Evolutionary conservation across 2,113 vertebrate genomes (phyloP), one percentile per base, ranked within the genome.

Genomic region (Marmota flaviventris): DNA sequence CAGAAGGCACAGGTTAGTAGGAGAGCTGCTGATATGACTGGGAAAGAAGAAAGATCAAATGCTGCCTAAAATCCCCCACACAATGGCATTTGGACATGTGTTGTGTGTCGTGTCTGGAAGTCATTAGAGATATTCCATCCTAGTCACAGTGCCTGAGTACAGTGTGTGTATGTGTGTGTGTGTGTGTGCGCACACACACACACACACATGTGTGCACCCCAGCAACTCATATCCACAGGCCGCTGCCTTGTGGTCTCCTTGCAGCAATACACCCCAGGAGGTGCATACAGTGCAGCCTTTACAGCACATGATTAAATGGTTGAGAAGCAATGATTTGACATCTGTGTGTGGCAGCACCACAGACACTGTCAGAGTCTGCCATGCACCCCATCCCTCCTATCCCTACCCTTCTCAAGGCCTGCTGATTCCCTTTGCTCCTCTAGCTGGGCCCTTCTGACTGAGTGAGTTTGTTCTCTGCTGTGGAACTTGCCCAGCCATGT

Each of bases 11-110:
- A 7, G 42, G 13, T 22, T n/a, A 25, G 29, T 27, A 27, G 53
- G 25, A 45, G 8, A 51, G 32, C 8, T 42, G 6, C 8, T 27
- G 22, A 25, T 5, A 7, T 0, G 1, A 8, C 1, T 42, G 22
- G 58, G 17, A 45, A 12, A 9, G 2, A 51, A 76, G 4, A 25
- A 34, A 63, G 53, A 77, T 0, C 14, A n/a, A 18, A 3, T 27
- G 32, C 32, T 65, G 42, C 58, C 11, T 12, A 78, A 18, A 45
- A 65, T 45, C 51, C 17, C 22, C 16, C 8, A 48, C 27, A 32
- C 32, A 67, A 45, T 13, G 39, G 24, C 22, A 37, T 51, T 51
- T 4, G 17, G 39, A 51, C 8, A 58, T 2, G 4, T 29, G 24
- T 58, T 5, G 42, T 6, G 14, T 29, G 58, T 63, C 14, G 1